These are phyloP conservation scores for Harpegnathos saltator DNA, from an alignment of 1,140 invertebrate genomes.

Conservation along the genomic window DNA sequence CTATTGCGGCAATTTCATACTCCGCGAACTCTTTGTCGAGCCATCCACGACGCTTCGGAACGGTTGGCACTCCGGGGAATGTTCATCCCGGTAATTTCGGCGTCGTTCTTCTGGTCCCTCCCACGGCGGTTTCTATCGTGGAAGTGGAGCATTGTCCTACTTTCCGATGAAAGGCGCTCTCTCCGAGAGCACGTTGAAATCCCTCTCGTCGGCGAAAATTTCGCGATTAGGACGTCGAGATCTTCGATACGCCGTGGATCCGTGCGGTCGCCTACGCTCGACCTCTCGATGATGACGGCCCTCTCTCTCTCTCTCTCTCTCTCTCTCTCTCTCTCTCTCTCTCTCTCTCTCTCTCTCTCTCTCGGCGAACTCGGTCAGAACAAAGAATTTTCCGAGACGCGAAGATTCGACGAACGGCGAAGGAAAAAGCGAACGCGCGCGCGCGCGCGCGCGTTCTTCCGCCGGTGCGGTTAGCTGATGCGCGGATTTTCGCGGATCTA, in stretches of 20 bases:
- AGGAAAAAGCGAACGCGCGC: slow-evolving; percentile 1
- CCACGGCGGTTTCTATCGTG: slow-evolving; percentile 26
- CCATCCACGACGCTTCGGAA: slow-evolving; percentile 49
- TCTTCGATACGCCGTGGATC: slow-evolving; percentile 20
- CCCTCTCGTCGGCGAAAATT: slow-evolving; percentile 45
- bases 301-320: slow-evolving; percentile 7
- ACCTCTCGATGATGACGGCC: slow-evolving; percentile 6
- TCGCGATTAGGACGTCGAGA: slow-evolving; percentile 56
- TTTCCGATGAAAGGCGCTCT: slow-evolving; percentile 64
- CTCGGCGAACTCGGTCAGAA: not conserved
- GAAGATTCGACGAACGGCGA: not conserved
- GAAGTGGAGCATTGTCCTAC: slow-evolving; percentile 59
- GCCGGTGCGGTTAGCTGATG: slow-evolving; percentile 1
- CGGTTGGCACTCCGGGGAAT: slow-evolving; percentile 64
- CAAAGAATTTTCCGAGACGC: no score
- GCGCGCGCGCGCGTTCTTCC: not conserved
- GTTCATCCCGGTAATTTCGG: slow-evolving; percentile 66
- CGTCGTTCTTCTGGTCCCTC: slow-evolving; percentile 37
- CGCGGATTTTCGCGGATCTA: not conserved
- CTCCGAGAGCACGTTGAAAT: slow-evolving; percentile 50
- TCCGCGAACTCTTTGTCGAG: slow-evolving; percentile 63
- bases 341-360: not conserved
- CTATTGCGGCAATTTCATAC: slow-evolving; percentile 61
- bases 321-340: not conserved
- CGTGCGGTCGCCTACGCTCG: slow-evolving; percentile 3